Evolutionary conservation across 2,797 vertebrate genomes (phyloP), one percentile per base, ranked within the genome.

Genomic region (Pseudochromis fuscus): DNA sequence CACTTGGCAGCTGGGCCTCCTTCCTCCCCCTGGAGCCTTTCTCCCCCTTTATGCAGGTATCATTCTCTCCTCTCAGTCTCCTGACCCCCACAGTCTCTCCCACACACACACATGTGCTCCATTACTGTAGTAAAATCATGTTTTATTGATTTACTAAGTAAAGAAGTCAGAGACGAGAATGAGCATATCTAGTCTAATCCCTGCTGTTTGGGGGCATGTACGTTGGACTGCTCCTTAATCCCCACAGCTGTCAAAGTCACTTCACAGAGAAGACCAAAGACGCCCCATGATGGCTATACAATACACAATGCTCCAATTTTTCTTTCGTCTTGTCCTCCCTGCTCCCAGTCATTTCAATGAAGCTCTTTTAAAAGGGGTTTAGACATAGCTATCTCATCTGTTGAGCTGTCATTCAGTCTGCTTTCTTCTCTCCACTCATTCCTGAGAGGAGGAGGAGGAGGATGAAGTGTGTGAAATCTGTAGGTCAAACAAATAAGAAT

Each of bases 361-460:
- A 81, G 81, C 86, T 79, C 84, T 87, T 91, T 85, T 78, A 77
- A 79, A 81, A 70, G 74, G n/a, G 91, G 87, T 93, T 93, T 92
- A 84, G 80, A 86, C 71, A 27, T 19, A 51, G 87, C 87, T 86
- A 87, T 88, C 89, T 88, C 90, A 88, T 92, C 88, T 88, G 87
- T 70, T 85, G 82, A 89, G 83, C 91, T 91, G 92, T 84, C 91
- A 83, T 80, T 86, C 82, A 70, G 57, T 28, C 51, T 19, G 48
- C 82, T 82, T 79, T 82, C 70, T 80, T 87, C 67, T 72, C 72
- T 77, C 40, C 23, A 23, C 48, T 76, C 50, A 27, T 62, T 75
- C 67, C 68, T 75, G 15, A 21, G 65, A 48, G 27, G 59, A n/a
- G n/a, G 40, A 25, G 40, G 42, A 79, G 51, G 37, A 83, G 64